Percentiles rank a stretch among this genome's conserved stretches.
These are phyloP conservation scores for Aricia agestis DNA, from an alignment of 1,140 invertebrate species.

Conservation along the genomic window DNA sequence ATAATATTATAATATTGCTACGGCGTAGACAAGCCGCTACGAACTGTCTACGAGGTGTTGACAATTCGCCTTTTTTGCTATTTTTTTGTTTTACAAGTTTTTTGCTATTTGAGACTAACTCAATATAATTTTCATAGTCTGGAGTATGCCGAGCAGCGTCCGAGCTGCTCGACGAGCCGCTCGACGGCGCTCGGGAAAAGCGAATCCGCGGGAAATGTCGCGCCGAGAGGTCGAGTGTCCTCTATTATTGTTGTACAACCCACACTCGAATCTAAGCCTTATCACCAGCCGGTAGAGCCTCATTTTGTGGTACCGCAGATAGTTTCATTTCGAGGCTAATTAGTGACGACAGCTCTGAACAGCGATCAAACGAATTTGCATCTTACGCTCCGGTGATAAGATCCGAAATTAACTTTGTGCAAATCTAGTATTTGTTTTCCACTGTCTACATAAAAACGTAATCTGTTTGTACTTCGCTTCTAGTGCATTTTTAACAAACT, in stretches of 20 bases:
- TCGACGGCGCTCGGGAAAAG: slow-evolving; percentile 31
- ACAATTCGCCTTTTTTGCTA: no score
- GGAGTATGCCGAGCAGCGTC: neutral
- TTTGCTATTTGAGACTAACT: no score
- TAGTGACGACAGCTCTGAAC: slow-evolving; percentile 49
- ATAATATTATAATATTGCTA: no score
- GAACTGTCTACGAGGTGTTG: no score
- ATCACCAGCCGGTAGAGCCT: slow-evolving; percentile 33
- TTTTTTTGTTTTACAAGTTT: no score
- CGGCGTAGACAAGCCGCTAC: no score
- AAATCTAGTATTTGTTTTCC: slow-evolving; percentile 37
- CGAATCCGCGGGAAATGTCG: slow-evolving; percentile 54
- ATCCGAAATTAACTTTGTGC: slow-evolving; percentile 24
- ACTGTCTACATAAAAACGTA: slow-evolving; percentile 38
- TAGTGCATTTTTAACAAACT: neutral
- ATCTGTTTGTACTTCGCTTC: slow-evolving; percentile 33
- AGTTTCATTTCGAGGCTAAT: slow-evolving; percentile 72
- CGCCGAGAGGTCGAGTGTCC: slow-evolving; percentile 60
- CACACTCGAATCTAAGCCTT: slow-evolving; percentile 35
- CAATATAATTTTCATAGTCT: no score
- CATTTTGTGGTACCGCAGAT: slow-evolving; percentile 34
- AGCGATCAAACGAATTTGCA: slow-evolving; percentile 36
- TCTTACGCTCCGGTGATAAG: slow-evolving; percentile 31
- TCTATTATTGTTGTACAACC: slow-evolving; percentile 52
- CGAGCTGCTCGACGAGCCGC: neutral